Base-by-base conservation (phyloP, 1,140 invertebrate species). In the Plutomurus gul region DNA sequence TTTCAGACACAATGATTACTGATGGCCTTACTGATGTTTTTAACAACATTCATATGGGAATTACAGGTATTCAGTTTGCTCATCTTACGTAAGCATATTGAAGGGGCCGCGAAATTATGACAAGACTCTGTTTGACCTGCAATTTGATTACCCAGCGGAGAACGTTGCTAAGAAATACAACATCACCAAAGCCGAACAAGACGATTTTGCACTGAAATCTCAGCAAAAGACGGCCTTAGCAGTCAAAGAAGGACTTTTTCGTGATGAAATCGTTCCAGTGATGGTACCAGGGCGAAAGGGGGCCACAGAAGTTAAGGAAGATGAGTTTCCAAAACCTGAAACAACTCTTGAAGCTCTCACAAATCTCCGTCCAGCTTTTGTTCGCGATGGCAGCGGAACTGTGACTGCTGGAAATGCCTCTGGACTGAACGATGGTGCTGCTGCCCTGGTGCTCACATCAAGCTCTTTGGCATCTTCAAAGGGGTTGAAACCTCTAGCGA, bases 11-110 rank as follows among this genome's bases (percentile, higher is more conserved):
- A 1, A 90, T 95, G 89, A 37, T 95, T 8, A 83, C 84, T 25
- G 95, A 96, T 89, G 94, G 94, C 1, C 88, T 96, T 5, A 93
- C 90, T 5, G 94, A 96, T 89, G 92, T 93, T 10, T 94, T 96
- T 86, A 85, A 90, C 83, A 88, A 90, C 82, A 90, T 92, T 79
- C 93, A 94, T 83, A 96, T 96, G 95, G 95, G 94, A 76, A 87
- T 93, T 51, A 96, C 95, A 84, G 92, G 93, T 93, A 79, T n/a
- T n/a, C n/a, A 79, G n/a, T 33, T 33, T 60, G 37, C 10, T 13
- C 16, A 13, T 39, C 16, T 73, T 8, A 7, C 10, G 22, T 56
- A 8, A 56, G 13, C n/a, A n/a, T n/a, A n/a, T n/a, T n/a, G n/a
- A n/a, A n/a, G n/a, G n/a, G n/a, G n/a, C n/a, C n/a, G n/a, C n/a